Base-by-base conservation (phyloP, 2,113 vertebrate species). In the Poeciliopsis retropinna region DNA sequence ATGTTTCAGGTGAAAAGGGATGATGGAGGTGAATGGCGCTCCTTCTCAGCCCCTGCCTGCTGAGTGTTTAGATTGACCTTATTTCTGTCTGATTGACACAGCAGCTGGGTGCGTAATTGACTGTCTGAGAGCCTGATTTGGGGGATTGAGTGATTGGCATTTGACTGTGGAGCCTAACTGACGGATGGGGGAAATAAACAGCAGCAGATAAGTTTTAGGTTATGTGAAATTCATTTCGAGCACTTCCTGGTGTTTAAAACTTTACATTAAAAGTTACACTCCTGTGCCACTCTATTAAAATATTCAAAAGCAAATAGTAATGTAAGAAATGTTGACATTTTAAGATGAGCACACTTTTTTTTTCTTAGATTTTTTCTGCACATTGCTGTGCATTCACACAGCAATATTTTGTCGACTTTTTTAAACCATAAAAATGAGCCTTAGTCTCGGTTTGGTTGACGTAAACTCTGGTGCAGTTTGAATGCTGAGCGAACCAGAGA, bases 81-180 rank as follows among this genome's bases (percentile, higher is more conserved):
- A 15, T 82, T 82, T 63, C 60, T 65, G 60, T 73, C n/a, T 74
- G 66, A 65, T 41, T 76, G 63, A 76, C 27, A 66, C 73, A 61
- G 70, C 79, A 78, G 73, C 66, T 84, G 76, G 73, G 39, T 60
- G 44, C 32, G 63, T 79, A 81, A 82, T 82, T 76, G 72, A 73
- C 70, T 71, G 75, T 74, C 77, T 78, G 66, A 51, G 25, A 78
- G 65, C 72, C 41, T 78, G 73, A 85, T 27, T 80, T 27, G 14
- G 3, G 67, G 71, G 44, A 44, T 54, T 71, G 30, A 66, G 14
- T 67, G 82, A 84, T n/a, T 79, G 75, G 62, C 73, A 72, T 81
- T 76, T 79, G 75, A 81, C 62, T 74, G 32, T 32, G 72, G 32
- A 62, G 60, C 66, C 73, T 30, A 76, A 67, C 65, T 76, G 72